These are phyloP conservation scores for Nesogale talazaci DNA, from an alignment of 2,113 vertebrate genomes.

Conservation along the genomic window DNA sequence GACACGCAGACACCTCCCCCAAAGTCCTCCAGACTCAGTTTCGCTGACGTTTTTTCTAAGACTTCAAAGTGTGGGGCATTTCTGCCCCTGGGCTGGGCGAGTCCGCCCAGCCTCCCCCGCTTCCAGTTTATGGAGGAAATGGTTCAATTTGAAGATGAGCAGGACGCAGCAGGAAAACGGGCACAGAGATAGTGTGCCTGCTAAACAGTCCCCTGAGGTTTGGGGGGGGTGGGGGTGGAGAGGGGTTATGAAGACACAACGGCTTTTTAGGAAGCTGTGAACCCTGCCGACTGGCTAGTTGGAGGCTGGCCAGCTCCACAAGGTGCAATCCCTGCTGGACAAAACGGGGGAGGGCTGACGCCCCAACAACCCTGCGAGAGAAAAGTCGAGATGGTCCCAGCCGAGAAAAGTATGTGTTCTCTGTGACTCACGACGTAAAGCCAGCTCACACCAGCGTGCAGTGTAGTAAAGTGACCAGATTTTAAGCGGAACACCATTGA, in stretches of 20 bases:
- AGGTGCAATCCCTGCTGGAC: not conserved
- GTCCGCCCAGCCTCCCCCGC: not conserved
- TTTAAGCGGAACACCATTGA: no score
- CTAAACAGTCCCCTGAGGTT: not conserved
- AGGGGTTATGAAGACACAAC: not conserved
- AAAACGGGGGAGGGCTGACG: not conserved
- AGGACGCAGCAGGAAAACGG: not conserved
- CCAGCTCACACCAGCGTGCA: no score
- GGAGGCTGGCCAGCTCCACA: not conserved
- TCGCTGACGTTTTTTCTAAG: not conserved
- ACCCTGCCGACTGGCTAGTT: not conserved
- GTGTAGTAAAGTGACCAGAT: no score
- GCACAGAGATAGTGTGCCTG: not conserved
- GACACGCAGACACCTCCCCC: not conserved
- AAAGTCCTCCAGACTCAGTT: not conserved
- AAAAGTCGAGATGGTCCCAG: not conserved
- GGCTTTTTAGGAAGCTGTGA: not conserved
- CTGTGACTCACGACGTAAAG: no score
- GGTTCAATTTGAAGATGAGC: not conserved
- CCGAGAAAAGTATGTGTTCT: no score
- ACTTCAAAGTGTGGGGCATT: not conserved
- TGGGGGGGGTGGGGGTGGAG: no score
- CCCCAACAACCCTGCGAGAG: not conserved
- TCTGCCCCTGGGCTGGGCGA: not conserved
- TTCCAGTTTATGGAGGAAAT: not conserved